Conservation (phyloP, 1,140 invertebrate species). For the Cydia fagiglandana region DNA sequence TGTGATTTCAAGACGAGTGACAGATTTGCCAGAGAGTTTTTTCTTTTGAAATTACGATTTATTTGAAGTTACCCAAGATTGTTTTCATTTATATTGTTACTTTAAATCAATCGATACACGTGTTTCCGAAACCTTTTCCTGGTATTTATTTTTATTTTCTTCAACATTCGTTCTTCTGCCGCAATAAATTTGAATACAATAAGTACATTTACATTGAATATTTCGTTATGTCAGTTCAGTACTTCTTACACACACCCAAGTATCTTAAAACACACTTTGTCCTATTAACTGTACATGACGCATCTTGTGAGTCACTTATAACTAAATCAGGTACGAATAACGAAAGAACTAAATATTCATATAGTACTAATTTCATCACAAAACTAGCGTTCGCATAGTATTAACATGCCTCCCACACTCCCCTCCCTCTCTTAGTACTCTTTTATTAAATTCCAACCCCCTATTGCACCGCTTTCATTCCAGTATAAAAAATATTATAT, state of each 20-base stretch:
- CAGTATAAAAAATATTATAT: too few species aligned
- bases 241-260: neutral
- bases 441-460: too few species aligned
- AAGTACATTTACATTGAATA: neutral
- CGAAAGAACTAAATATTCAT: neutral
- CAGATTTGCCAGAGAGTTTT: neutral
- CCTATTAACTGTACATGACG: conserved; percentile 2
- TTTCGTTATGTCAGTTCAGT: neutral
- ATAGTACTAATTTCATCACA: neutral
- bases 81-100: neutral
- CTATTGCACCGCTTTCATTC: too few species aligned
- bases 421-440: too few species aligned
- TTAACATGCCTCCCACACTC: too few species aligned
- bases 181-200: conserved; percentile 1
- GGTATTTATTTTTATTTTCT: neutral
- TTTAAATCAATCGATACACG: neutral
- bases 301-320: neutral
- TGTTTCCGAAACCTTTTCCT: neutral
- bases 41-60: neutral
- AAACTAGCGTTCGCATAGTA: neutral
- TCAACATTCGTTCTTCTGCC: neutral
- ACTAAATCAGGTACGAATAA: conserved; percentile 5
- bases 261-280: neutral
- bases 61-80: neutral
- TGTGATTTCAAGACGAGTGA: too few species aligned